Evolutionary conservation across 2,888 invertebrate genomes (phyloP).

Genomic region (Trichogramma dendrolimi): DNA sequence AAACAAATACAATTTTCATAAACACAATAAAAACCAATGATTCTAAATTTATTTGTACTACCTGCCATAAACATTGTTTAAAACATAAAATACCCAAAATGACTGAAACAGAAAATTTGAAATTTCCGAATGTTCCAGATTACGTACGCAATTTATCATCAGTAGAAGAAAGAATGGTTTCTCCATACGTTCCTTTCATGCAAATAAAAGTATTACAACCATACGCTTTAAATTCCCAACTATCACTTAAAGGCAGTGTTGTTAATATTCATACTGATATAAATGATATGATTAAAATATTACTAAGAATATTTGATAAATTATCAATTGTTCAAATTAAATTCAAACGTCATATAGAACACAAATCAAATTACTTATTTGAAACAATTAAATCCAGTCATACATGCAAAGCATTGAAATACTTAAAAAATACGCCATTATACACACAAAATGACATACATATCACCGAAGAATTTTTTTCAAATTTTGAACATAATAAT

Average conservation of each 20-base stretch:
- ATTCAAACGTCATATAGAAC: conserved; percentile 36
- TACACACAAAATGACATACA: conserved; percentile 20
- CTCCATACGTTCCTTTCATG: conserved; percentile 44
- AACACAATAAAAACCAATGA: neutral
- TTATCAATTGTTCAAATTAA: conserved; percentile 36
- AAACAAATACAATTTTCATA: conserved; percentile 5
- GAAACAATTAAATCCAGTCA: conserved; percentile 35
- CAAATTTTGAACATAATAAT: conserved; percentile 15
- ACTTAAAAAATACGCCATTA: conserved; percentile 15
- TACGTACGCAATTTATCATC: conserved; percentile 30
- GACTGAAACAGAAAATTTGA: conserved; percentile 24
- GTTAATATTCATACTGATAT: conserved; percentile 31
- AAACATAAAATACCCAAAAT: conserved; percentile 17
- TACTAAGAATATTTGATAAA: conserved; percentile 31
- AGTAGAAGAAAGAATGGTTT: conserved; percentile 43
- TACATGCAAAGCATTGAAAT: conserved; percentile 21
- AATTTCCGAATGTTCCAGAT: conserved; percentile 31
- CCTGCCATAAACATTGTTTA: conserved; percentile 8
- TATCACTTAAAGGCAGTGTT: conserved; percentile 39
- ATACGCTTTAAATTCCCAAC: conserved; percentile 37
- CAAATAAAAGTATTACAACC: conserved; percentile 39
- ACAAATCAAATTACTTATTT: conserved; percentile 36
- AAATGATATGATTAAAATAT: conserved; percentile 25
- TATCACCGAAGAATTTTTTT: conserved; percentile 20
- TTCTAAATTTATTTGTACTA: conserved; percentile 15